A percentile compares a stretch with the other conserved stretches of the same genome.
Conservation (phyloP, 2,888 invertebrate genomes). For the Tryphoninae sp. region DNA sequence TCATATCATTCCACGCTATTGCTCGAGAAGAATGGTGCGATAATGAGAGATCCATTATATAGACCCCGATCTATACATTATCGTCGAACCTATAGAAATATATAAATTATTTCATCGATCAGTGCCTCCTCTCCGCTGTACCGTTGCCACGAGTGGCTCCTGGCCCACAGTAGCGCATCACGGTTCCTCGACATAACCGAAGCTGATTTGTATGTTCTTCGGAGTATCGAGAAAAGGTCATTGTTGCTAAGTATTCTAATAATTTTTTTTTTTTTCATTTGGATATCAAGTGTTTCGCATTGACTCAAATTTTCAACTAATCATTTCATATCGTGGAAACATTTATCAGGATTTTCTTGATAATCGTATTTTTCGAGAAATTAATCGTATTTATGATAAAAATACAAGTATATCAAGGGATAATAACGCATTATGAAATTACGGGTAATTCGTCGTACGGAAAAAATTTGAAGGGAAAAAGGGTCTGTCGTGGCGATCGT, state of each 20-base stretch:
- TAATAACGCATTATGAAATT: no score
- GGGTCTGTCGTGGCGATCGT: neutral
- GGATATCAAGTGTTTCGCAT: no score
- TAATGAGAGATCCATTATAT: constrained; percentile 78
- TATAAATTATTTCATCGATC: constrained; percentile 34
- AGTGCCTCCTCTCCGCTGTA: neutral
- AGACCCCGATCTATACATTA: constrained; percentile 55
- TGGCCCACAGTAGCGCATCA: no score
- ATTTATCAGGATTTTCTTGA: no score
- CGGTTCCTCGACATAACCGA: neutral
- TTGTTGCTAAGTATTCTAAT: no score
- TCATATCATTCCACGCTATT: constrained; percentile 79
- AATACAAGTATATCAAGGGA: no score
- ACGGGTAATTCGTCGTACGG: neutral
- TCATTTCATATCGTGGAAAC: no score
- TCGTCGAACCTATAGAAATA: constrained; percentile 22
- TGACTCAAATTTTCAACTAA: no score
- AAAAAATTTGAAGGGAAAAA: neutral
- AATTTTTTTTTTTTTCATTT: no score
- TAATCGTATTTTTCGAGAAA: no score
- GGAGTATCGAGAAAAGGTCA: neutral
- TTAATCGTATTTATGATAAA: no score
- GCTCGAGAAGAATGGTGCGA: constrained; percentile 78
- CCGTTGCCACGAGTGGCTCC: constrained; percentile 2
- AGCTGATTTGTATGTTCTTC: neutral